Conservation (phyloP, 2,113 vertebrate species). For the Pyrgilauda ruficollis region DNA sequence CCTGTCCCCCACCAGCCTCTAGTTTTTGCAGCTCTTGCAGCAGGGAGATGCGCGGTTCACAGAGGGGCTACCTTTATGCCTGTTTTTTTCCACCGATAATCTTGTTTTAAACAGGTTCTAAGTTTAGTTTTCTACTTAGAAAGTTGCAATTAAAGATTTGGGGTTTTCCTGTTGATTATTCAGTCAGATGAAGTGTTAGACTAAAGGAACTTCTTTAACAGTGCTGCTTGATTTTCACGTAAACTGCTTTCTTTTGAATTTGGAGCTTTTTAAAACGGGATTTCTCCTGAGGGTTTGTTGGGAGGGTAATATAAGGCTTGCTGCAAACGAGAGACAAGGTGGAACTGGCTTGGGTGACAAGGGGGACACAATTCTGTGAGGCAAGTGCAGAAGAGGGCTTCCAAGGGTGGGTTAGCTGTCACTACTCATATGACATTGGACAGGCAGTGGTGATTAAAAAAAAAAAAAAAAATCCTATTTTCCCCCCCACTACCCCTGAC, state of each 20-base stretch:
- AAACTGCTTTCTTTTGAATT: not conserved
- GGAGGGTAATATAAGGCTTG: not conserved
- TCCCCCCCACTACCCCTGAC: rapidly evolving
- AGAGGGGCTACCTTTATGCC: not conserved
- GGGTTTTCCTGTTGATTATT: not conserved
- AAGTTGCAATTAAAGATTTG: not conserved
- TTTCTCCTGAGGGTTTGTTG: not conserved
- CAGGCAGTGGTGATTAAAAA: not conserved
- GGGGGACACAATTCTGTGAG: not conserved
- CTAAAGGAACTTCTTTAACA: not conserved
- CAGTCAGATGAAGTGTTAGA: not conserved
- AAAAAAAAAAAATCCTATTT: rapidly evolving
- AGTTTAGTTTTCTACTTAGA: not conserved
- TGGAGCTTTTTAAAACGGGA: not conserved
- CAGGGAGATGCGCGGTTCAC: rapidly evolving
- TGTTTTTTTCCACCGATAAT: not conserved
- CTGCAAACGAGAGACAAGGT: not conserved
- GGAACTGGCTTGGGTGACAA: not conserved
- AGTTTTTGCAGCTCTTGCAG: not conserved
- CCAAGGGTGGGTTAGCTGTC: not conserved
- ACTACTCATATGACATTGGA: not conserved
- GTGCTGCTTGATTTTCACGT: not conserved
- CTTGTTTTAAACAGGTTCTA: not conserved
- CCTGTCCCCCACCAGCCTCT: not conserved
- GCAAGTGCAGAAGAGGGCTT: not conserved